Conservation (phyloP, 1,140 invertebrate genomes). For the Acyrthosiphon pisum region DNA sequence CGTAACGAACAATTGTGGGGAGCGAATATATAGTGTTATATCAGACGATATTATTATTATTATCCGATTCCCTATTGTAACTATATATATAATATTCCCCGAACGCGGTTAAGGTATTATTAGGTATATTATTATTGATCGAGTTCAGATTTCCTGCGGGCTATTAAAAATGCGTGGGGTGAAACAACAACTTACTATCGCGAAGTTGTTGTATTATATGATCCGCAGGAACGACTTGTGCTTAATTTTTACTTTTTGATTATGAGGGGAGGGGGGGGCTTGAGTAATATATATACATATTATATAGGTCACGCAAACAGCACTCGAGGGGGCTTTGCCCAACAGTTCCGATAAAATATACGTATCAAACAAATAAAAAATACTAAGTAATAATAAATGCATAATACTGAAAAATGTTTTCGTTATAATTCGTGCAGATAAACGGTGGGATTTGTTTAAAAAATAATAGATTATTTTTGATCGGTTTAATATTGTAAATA, state of each 20-base stretch:
- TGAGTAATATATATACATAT: neutral
- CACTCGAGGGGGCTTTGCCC: neutral
- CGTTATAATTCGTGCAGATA: neutral
- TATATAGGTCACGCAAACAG: neutral
- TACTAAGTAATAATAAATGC: too few relatives aligned
- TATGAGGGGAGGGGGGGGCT: neutral
- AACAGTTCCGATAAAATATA: neutral
- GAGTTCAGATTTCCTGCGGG: neutral
- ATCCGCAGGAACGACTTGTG: neutral
- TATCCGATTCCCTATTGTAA: neutral
- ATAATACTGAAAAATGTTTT: too few relatives aligned
- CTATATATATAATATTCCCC: neutral
- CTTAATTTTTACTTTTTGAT: neutral
- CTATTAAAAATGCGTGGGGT: neutral
- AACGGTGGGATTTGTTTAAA: neutral
- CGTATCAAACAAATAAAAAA: too few relatives aligned
- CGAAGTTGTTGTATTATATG: neutral
- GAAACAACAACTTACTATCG: neutral
- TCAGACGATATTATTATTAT: constrained; percentile 10
- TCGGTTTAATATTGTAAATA: neutral
- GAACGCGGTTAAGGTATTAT: neutral
- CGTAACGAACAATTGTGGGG: neutral
- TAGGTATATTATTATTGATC: constrained; percentile 10
- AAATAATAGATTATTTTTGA: neutral
- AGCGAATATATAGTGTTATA: neutral